phyloP scores from a whole-genome alignment of 1,140 invertebrate genomes.

The Saccostrea glomerata region DNA sequence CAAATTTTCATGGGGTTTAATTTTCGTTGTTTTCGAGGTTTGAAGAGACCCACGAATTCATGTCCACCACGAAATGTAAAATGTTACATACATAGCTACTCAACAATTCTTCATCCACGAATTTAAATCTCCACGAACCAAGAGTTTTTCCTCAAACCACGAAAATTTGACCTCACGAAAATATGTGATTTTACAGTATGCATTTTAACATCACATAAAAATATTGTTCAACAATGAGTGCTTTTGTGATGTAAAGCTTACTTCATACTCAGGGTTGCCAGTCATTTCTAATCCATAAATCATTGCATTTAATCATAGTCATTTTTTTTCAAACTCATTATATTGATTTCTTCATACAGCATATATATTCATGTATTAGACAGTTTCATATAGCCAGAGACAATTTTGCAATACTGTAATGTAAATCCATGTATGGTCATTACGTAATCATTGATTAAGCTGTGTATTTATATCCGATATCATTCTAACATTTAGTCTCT shows the following conservation, averaged over 20 bases:
- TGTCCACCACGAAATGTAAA: no score
- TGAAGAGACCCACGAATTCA: no score
- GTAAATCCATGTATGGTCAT: neutral
- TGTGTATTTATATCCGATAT: neutral
- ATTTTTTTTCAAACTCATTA: neutral
- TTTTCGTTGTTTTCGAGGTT: no score
- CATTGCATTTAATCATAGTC: constrained; percentile 30
- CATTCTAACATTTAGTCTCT: constrained; percentile 28
- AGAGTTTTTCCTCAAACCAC: no score
- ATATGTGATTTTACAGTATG: no score
- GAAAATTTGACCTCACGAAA: no score
- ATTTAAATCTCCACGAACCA: no score
- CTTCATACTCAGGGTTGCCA: constrained; percentile 37
- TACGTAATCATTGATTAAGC: neutral
- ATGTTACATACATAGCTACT: no score
- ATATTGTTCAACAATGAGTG: no score
- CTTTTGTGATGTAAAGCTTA: constrained; percentile 38
- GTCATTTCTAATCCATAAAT: constrained; percentile 19
- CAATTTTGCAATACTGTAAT: constrained; percentile 21
- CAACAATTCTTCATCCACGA: no score
- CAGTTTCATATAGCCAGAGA: constrained; percentile 16
- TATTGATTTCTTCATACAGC: neutral
- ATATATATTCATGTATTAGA: neutral
- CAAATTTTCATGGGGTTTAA: no score
- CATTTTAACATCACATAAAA: no score